Evolutionary conservation across 2,888 invertebrate species (phyloP).

Genomic region (Agriopis aurantiaria): DNA sequence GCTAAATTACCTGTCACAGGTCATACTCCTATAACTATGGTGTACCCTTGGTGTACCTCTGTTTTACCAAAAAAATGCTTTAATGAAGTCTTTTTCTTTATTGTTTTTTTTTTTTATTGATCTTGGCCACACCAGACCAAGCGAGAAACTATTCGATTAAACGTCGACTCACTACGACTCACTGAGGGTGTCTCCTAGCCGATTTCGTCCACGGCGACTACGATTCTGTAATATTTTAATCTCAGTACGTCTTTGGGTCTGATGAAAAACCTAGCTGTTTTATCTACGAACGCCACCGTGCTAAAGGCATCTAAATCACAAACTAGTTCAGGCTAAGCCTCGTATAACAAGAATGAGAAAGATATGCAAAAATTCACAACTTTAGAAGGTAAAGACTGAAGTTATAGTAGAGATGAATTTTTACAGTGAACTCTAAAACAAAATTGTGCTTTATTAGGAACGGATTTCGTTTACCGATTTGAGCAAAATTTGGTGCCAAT

Average conservation of each 20-base stretch:
- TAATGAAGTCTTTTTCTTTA: too few species aligned
- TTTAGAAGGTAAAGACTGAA: conserved; percentile 47
- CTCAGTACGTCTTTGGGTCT: conserved; percentile 11
- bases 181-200: too few species aligned
- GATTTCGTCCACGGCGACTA: too few species aligned
- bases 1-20: neutral
- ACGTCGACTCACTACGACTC: too few species aligned
- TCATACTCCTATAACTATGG: too few species aligned
- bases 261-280: conserved; percentile 42
- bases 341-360: conserved; percentile 62
- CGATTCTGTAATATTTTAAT: neutral
- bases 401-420: conserved; percentile 38
- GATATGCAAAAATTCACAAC: conserved; percentile 83
- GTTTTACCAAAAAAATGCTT: too few species aligned
- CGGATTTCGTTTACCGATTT: conserved; percentile 68
- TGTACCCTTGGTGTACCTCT: too few species aligned
- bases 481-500: conserved; percentile 62
- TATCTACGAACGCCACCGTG: conserved; percentile 61
- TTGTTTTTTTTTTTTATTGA: too few species aligned
- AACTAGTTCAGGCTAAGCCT: conserved; percentile 78
- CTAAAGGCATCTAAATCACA: conserved; percentile 84
- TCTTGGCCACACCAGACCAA: too few species aligned
- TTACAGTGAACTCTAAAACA: conserved; percentile 51
- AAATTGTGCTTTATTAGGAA: conserved; percentile 67
- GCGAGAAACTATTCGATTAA: too few species aligned